Base-by-base conservation (phyloP, 2,797 vertebrate species). In the Semotilus atromaculatus region DNA sequence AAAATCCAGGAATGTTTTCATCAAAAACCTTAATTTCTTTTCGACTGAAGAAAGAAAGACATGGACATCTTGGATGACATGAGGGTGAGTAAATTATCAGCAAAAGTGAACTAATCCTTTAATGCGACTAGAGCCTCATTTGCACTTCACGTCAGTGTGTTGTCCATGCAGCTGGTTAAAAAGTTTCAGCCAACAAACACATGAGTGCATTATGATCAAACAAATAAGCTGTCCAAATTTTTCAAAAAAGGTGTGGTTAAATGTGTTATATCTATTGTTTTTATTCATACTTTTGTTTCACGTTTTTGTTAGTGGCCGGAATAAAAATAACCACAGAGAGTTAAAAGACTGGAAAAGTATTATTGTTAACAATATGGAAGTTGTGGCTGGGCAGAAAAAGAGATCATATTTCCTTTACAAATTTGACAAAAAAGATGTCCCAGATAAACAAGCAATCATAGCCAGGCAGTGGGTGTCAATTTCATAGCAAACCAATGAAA, bases 381-480 rank as follows among this genome's bases (percentile, higher is more conserved):
- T 36, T 53, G 72, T 68, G 60, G 62, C 31, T 13, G 13, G 11
- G 45, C 9, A 21, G 13, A 18, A 76, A 53, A 26, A 51, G 18
- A 67, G 34, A 68, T 43, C 31, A 34, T 11, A 36, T 67, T 80
- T 80, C 43, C 29, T 16, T 66, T 80, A 80, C 43, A 80, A 67
- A 80, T 80, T 34, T 80, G 18, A 67, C 77, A 51, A 45, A 58
- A 73, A 60, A 34, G 5, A 70, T 60, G 26, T 70, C 23, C 74
- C 26, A 23, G n/a, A 70, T 34, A 58, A 60, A 38, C 29, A 77
- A 43, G 19, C 8, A 55, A 18, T 84, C 36, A 75, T 67, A 68
- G 16, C 62, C 11, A 58, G 21, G 8, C n/a, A 13, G n/a, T 23
- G 19, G 34, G 73, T 84, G 26, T 77, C 7, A 29, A 2, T 70